Evolutionary conservation across 2,888 invertebrate species (phyloP), one percentile per base, ranked within the genome.

Genomic region (Hydraecia micacea): DNA sequence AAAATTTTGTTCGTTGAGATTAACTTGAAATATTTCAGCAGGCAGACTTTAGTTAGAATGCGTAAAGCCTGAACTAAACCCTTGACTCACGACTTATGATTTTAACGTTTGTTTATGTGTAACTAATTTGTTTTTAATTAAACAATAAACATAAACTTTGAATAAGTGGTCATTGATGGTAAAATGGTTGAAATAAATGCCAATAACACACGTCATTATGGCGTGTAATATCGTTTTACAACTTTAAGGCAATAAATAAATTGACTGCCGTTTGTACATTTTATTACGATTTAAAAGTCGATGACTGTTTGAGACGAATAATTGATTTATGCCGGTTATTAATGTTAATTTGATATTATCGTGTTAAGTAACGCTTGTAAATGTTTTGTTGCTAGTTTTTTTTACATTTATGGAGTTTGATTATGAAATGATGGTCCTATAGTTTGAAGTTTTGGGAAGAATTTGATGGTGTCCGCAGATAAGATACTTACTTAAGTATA

Each of bases 231-330:
- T 96, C 93, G 95, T 94, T 97, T 96, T 96, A 97, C 96, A 96
- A 96, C 97, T 96, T 95, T 93, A 94, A 94, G 93, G 96, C 94
- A 96, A 96, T 96, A 96, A 97, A 96, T 96, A 96, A 94, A 96
- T 95, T 95, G 95, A 96, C 96, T 96, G 96, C 96, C 94, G 96
- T 94, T 96, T 94, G 95, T 96, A 95, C 93, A 96, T 95, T 96
- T 96, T 96, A 97, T 96, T 96, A 95, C 95, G 94, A 96, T 96
- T 97, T 96, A 95, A 96, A 95, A 96, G 95, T 96, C 96, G 95
- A 96, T 94, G 95, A 95, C 93, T 95, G 95, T 93, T 95, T 94
- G 92, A 94, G 94, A 95, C 93, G 94, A 94, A 96, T 96, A 96
- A 96, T 96, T 96, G 96, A 96, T 97, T 96, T 96, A 97, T 92